Evolutionary conservation across 2,797 vertebrate species (phyloP).

Genomic region (Brachyrhaphis roseni): DNA sequence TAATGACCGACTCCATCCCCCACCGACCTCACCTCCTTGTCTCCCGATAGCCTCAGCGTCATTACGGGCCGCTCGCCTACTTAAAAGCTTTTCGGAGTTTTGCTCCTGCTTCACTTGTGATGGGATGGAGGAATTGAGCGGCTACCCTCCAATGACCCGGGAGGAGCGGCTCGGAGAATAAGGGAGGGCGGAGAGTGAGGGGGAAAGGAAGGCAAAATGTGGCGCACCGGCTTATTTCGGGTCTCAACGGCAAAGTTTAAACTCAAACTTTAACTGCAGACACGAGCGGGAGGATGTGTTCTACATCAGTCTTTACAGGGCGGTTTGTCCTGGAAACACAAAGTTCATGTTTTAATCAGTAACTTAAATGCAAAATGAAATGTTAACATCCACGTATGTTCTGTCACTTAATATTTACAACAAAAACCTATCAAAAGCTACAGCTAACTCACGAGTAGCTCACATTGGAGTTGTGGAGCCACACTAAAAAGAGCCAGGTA

Average conservation of each 20-base stretch:
- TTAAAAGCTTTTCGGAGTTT: constrained; percentile 76
- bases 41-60: constrained; percentile 54
- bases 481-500: neutral
- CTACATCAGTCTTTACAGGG: neutral
- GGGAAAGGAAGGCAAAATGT: neutral
- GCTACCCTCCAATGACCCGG: constrained; percentile 48
- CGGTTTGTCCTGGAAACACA: neutral
- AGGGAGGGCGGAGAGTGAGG: neutral
- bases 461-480: neutral
- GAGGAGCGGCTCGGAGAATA: constrained; percentile 1
- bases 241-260: constrained; percentile 5
- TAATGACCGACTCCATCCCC: constrained; percentile 61
- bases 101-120: constrained; percentile 51
- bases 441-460: neutral
- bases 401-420: neutral
- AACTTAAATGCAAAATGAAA: neutral
- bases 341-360: neutral
- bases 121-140: constrained; percentile 41
- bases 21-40: constrained; percentile 45
- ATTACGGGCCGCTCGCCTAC: constrained; percentile 61
- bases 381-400: neutral
- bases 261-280: constrained; percentile 16
- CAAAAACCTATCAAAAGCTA: neutral
- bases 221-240: neutral
- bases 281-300: neutral